Evolutionary conservation across 2,113 vertebrate genomes (phyloP).

Genomic region (Propithecus coquereli): DNA sequence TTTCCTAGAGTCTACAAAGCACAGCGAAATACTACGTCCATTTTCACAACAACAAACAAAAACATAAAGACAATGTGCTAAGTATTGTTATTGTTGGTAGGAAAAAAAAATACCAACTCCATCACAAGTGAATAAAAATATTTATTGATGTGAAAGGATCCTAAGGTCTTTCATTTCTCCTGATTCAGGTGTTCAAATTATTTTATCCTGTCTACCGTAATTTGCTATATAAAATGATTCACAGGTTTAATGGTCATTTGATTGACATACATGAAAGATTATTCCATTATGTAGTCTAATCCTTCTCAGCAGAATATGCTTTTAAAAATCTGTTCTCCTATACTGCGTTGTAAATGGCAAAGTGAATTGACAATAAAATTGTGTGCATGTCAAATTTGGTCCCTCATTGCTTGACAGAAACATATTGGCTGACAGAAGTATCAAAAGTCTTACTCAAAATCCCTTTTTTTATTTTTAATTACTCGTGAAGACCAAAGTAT

Average conservation of each 20-base stretch:
- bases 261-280: conserved; percentile 55
- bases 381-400: conserved; percentile 49
- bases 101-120: neutral
- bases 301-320: conserved; percentile 49
- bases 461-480: conserved; percentile 79
- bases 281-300: conserved; percentile 43
- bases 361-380: conserved; percentile 59
- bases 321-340: conserved; percentile 66
- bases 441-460: conserved; percentile 72
- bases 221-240: neutral
- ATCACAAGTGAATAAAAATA: neutral
- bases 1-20: neutral
- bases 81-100: neutral
- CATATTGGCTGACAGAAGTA: conserved; percentile 68
- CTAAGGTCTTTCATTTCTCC: neutral
- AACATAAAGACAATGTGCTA: neutral
- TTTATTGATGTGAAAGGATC: neutral
- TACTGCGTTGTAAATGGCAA: conserved; percentile 66
- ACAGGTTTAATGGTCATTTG: conserved; percentile 29
- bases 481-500: conserved; percentile 63
- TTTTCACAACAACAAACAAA: neutral
- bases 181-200: neutral
- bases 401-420: conserved; percentile 57
- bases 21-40: neutral
- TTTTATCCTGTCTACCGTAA: neutral